Conservation (phyloP, 1,140 invertebrate genomes). For the Parasteatoda tepidariorum region DNA sequence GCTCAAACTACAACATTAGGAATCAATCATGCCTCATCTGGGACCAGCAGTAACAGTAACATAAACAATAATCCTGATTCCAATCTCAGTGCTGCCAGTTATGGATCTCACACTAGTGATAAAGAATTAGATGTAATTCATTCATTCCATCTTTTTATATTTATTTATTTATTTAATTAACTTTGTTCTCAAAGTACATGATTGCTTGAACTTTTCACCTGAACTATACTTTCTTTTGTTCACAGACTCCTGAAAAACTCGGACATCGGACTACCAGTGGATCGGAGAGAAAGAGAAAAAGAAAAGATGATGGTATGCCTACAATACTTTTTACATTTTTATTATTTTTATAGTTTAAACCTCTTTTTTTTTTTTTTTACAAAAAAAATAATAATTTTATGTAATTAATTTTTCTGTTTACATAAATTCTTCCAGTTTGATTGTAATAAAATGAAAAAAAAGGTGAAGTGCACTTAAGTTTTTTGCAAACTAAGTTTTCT, state of each 20-base stretch:
- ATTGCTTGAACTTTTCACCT: neutral
- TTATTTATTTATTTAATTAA: neutral
- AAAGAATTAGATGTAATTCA: slow-evolving; percentile 74
- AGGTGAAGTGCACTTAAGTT: too few relatives aligned
- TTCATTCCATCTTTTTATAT: neutral
- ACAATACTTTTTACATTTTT: too few relatives aligned
- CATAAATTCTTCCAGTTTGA: too few relatives aligned
- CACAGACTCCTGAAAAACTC: slow-evolving; percentile 55
- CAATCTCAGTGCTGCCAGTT: slow-evolving; percentile 84
- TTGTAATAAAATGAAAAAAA: too few relatives aligned
- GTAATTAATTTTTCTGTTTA: too few relatives aligned
- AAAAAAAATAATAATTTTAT: too few relatives aligned
- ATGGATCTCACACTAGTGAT: slow-evolving; percentile 91
- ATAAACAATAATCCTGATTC: slow-evolving; percentile 82
- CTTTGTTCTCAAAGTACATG: too few relatives aligned
- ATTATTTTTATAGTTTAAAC: too few relatives aligned
- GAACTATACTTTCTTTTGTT: neutral
- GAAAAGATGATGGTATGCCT: slow-evolving; percentile 52
- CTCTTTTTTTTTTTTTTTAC: too few relatives aligned
- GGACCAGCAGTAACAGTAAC: slow-evolving; percentile 56
- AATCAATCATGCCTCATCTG: slow-evolving; percentile 54
- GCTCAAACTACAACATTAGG: slow-evolving; percentile 42
- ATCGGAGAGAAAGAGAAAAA: slow-evolving; percentile 52
- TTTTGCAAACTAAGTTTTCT: too few relatives aligned
- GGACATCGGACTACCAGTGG: slow-evolving; percentile 35